Conservation (phyloP, 1,140 invertebrate species). For the Sycophila sp. region DNA sequence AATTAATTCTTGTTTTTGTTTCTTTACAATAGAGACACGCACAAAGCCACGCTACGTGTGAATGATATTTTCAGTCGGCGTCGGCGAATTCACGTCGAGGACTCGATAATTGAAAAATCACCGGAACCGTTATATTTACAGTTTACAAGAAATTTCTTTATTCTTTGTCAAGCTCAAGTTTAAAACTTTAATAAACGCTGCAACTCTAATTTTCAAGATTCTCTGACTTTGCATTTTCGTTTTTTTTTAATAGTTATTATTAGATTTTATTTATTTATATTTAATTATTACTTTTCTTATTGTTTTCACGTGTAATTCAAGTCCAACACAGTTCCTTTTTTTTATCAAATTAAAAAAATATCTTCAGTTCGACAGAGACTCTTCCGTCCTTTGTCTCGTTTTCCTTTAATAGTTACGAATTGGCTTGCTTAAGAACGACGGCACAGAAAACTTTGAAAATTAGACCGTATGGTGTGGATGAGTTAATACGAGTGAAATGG, state of each 20-base stretch:
- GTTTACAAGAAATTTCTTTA: no score
- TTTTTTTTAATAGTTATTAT: background rate
- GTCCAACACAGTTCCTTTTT: background rate
- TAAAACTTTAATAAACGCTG: constrained; percentile 3
- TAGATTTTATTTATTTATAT: background rate
- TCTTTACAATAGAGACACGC: constrained; percentile 5
- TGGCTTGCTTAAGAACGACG: background rate
- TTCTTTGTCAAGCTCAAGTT: constrained; percentile 29
- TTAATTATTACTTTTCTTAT: background rate
- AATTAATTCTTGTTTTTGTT: background rate
- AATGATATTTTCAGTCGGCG: constrained; percentile 15
- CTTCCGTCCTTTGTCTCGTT: background rate
- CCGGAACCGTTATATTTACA: constrained; percentile 19
- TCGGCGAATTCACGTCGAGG: background rate
- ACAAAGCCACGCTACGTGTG: constrained; percentile 21
- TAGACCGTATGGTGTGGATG: constrained; percentile 10
- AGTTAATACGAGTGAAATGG: background rate
- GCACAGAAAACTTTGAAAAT: constrained; percentile 3
- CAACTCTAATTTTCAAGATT: constrained; percentile 3
- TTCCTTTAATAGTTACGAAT: background rate
- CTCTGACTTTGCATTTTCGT: background rate
- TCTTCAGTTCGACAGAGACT: constrained; percentile 14
- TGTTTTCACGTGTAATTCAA: constrained; percentile 7
- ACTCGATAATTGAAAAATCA: constrained; percentile 11
- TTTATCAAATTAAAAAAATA: constrained; percentile 37